Percentiles rank a stretch among this genome's conserved stretches.
Evolutionary conservation across 2,113 vertebrate species (phyloP).

Genomic region (Catharus minimus): DNA sequence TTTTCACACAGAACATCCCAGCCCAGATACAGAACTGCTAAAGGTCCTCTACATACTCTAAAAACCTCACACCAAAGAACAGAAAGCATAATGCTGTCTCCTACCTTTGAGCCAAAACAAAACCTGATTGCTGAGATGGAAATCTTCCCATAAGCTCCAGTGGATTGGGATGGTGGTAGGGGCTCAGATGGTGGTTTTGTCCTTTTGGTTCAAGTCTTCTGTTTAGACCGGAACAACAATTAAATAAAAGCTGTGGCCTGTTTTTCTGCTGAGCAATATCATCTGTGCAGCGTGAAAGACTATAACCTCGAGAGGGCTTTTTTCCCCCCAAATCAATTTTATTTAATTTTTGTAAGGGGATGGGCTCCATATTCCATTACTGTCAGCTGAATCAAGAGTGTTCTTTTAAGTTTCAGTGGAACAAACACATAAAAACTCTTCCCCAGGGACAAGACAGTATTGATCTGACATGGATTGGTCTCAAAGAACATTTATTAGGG

Average conservation of each 20-base stretch:
- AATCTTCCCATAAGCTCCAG: background rate
- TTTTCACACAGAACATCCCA: background rate
- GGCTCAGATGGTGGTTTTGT: background rate
- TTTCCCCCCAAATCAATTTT: constrained; percentile 10
- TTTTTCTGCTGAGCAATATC: constrained; percentile 1
- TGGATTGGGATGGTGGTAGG: background rate
- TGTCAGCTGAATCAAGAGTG: background rate
- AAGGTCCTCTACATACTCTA: background rate
- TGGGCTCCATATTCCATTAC: constrained; percentile 16
- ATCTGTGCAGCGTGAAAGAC: background rate
- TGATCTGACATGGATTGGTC: background rate
- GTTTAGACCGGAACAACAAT: background rate
- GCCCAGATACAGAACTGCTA: background rate
- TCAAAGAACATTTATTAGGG: constrained; percentile 9
- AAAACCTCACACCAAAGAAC: background rate
- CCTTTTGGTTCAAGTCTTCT: background rate
- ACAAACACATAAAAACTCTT: constrained; percentile 8
- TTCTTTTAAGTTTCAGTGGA: constrained; percentile 15
- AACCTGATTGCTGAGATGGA: background rate
- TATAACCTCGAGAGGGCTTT: background rate
- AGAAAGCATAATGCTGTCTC: background rate
- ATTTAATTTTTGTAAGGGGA: background rate
- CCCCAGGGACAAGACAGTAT: background rate
- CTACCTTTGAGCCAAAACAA: background rate
- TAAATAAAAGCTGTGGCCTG: background rate